Conservation (phyloP, 2,113 vertebrate species). For the Cyrtonyx montezumae region DNA sequence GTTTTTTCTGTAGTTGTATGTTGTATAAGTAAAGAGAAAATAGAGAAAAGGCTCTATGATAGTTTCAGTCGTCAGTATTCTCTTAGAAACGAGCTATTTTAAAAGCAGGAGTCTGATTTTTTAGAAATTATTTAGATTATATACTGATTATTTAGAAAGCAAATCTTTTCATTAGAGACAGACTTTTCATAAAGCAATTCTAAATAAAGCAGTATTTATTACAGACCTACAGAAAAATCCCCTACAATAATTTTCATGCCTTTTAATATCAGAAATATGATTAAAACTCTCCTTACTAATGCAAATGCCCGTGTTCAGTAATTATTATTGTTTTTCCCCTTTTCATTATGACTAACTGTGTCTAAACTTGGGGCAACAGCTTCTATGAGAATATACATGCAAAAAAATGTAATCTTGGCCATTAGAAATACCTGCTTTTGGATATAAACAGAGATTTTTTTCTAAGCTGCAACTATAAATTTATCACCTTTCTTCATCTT, state of each 20-base stretch:
- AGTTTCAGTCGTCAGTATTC: background rate
- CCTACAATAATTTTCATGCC: background rate
- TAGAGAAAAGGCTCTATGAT: background rate
- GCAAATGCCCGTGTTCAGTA: background rate
- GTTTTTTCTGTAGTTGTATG: background rate
- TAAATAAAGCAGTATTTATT: background rate
- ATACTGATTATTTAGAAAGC: background rate
- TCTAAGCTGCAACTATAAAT: slow-evolving; percentile 10
- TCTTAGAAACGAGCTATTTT: background rate
- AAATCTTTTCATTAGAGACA: background rate
- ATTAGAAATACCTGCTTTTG: background rate
- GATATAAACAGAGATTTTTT: slow-evolving; percentile 1
- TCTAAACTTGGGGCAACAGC: slow-evolving; percentile 5
- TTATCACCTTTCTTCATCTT: slow-evolving; percentile 49
- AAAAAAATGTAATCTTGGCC: slow-evolving; percentile 34
- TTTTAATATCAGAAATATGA: background rate
- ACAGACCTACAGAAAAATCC: background rate
- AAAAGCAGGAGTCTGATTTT: background rate
- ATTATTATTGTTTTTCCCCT: background rate
- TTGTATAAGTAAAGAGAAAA: background rate
- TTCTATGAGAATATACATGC: background rate
- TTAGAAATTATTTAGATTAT: too few relatives aligned
- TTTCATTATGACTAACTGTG: background rate
- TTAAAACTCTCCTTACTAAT: background rate
- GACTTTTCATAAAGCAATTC: background rate